phyloP scores from a whole-genome alignment of 2,113 vertebrate species.

The Orcinus orca region DNA sequence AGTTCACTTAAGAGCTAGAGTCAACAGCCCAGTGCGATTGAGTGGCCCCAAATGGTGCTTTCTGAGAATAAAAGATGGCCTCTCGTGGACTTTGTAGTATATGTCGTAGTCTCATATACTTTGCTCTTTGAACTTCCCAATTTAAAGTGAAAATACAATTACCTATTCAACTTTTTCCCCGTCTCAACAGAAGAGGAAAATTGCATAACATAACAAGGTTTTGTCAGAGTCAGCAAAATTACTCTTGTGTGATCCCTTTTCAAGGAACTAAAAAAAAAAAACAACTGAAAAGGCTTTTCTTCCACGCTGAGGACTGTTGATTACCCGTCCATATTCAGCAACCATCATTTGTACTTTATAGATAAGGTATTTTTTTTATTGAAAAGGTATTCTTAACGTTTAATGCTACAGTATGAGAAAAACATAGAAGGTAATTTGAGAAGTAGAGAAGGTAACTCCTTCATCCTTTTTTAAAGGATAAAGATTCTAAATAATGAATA shows the following conservation, averaged over 20 bases:
- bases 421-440: neutral
- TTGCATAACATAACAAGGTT: neutral
- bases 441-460: neutral
- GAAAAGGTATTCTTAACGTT: neutral
- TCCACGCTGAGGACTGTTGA: neutral
- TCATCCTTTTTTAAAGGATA: slow-evolving; percentile 21
- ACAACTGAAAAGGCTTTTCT: neutral
- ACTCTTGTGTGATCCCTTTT: neutral
- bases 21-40: neutral
- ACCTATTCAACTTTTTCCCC: neutral
- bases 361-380: neutral
- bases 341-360: slow-evolving; percentile 44
- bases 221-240: neutral
- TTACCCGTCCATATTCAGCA: slow-evolving; percentile 29
- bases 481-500: slow-evolving; percentile 3
- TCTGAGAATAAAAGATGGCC: neutral
- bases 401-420: neutral
- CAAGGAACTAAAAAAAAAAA: neutral
- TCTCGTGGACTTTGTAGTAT: neutral
- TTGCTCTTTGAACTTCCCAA: neutral
- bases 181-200: neutral
- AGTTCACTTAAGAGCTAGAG: neutral
- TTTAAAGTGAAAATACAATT: neutral
- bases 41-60: neutral
- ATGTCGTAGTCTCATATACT: neutral